phyloP scores from a whole-genome alignment of 2,797 vertebrate species.

The Sebastiscus tertius region DNA sequence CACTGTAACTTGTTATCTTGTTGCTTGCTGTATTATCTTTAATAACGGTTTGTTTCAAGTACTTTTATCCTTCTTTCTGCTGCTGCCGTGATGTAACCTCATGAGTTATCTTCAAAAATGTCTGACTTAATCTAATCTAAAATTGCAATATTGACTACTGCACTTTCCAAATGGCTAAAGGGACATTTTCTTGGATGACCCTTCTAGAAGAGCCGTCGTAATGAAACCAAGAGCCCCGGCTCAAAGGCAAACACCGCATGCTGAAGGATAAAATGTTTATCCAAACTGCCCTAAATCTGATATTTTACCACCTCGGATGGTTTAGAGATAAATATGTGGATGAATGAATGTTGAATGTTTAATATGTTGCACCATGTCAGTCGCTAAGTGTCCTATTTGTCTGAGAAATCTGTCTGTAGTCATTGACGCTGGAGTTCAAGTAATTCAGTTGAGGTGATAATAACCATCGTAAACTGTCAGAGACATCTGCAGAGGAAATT shows the following conservation, averaged over 20 bases:
- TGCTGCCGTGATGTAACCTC: neutral
- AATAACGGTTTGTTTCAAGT: neutral
- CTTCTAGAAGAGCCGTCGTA: neutral
- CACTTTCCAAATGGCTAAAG: conserved; percentile 6
- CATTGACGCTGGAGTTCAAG: neutral
- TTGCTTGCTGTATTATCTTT: neutral
- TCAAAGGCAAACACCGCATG: neutral
- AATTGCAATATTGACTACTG: conserved; percentile 9
- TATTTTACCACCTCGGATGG: neutral
- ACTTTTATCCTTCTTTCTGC: neutral
- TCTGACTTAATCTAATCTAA: conserved; percentile 3
- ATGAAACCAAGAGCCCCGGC: neutral
- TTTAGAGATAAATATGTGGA: neutral
- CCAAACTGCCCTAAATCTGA: neutral
- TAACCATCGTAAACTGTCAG: neutral
- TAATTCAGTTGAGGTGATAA: neutral
- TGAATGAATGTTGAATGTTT: neutral
- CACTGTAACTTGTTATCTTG: neutral
- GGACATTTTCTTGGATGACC: neutral
- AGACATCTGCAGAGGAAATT: neutral
- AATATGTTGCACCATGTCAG: neutral
- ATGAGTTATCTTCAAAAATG: conserved; percentile 8
- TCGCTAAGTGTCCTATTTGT: neutral
- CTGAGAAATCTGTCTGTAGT: neutral
- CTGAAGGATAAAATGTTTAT: neutral